A percentile compares a stretch with the other conserved stretches of the same genome.
Conservation (phyloP, 2,888 invertebrate genomes). For the Trichogramma dendrolimi region DNA sequence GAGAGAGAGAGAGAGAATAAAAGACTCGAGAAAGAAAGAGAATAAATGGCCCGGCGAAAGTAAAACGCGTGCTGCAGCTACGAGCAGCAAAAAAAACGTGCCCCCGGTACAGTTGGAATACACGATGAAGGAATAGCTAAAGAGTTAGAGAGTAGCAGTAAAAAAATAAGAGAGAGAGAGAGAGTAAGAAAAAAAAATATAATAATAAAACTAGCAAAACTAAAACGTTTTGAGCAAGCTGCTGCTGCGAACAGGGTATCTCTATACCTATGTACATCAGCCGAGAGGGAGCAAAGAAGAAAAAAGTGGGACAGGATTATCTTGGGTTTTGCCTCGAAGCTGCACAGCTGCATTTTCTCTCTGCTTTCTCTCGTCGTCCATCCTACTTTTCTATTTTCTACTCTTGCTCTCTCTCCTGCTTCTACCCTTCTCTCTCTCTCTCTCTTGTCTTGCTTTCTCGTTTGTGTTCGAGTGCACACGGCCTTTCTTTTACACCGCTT, state of each 20-base stretch:
- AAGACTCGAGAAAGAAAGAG: background rate
- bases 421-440: background rate
- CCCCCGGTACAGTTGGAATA: background rate
- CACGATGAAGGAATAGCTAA: background rate
- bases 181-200: background rate
- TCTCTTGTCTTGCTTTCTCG: background rate
- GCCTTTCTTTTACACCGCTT: background rate
- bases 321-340: background rate
- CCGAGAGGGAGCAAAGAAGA: background rate
- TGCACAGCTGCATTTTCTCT: background rate
- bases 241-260: background rate
- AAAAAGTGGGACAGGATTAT: background rate
- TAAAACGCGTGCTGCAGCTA: no score
- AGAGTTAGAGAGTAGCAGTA: background rate
- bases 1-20: slow-evolving; percentile 5
- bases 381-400: background rate
- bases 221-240: background rate
- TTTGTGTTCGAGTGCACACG: background rate
- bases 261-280: no score
- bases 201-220: background rate
- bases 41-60: background rate
- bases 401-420: background rate
- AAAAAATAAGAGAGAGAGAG: background rate
- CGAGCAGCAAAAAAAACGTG: no score
- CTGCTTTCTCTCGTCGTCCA: background rate